Evolutionary conservation across 1,140 invertebrate species (phyloP).

Genomic region (Listronotus bonariensis): DNA sequence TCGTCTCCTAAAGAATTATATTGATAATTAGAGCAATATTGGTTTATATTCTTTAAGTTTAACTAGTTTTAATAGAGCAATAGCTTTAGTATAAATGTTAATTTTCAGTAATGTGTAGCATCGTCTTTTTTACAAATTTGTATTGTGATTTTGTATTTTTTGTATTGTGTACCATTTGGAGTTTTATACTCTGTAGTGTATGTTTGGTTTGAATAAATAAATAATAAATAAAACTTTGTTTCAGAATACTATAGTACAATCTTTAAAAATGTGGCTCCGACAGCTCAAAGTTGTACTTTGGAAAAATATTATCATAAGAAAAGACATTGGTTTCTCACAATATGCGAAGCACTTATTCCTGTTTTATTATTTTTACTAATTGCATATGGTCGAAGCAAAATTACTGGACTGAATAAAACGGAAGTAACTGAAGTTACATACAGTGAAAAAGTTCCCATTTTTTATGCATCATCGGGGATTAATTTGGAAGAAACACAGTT

Average conservation of each 20-base stretch:
- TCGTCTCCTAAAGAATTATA: too few relatives aligned
- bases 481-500: slow-evolving; percentile 42
- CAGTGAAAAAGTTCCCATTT: slow-evolving; percentile 24
- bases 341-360: slow-evolving; percentile 54
- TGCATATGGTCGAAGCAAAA: slow-evolving; percentile 48
- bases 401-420: slow-evolving; percentile 42
- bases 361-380: slow-evolving; percentile 51
- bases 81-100: neutral
- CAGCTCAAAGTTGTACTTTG: slow-evolving; percentile 52
- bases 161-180: too few relatives aligned
- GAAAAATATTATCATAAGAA: slow-evolving; percentile 56
- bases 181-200: slow-evolving; percentile 49
- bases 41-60: too few relatives aligned
- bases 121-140: too few relatives aligned
- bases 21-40: too few relatives aligned
- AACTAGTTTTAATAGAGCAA: too few relatives aligned
- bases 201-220: slow-evolving; percentile 59
- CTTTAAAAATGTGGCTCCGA: slow-evolving; percentile 10
- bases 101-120: too few relatives aligned
- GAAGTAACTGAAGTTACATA: slow-evolving; percentile 43
- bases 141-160: too few relatives aligned
- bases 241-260: slow-evolving; percentile 16
- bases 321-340: slow-evolving; percentile 55
- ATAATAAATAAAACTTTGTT: slow-evolving; percentile 55
- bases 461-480: slow-evolving; percentile 23